Percentiles rank a stretch among this genome's conserved stretches.
Evolutionary conservation across 2,888 invertebrate genomes (phyloP).

Genomic region (Brachynemurus nebulosus): DNA sequence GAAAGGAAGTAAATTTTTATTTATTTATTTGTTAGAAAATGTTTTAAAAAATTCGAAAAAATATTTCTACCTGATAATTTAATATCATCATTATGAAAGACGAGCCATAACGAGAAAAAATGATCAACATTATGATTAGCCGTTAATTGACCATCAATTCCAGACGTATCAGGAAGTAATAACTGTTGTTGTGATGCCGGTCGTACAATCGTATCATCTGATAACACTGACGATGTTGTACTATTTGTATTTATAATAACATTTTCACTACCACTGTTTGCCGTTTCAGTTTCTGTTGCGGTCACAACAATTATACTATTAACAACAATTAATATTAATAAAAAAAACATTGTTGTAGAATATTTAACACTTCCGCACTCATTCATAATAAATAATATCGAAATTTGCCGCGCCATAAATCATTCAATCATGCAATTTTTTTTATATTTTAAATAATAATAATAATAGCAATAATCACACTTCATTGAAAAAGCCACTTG

Average conservation of each 20-base stretch:
- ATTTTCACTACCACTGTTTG: no score
- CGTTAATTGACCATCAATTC: constrained; percentile 35
- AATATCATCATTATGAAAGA: constrained; percentile 36
- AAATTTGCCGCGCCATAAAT: neutral
- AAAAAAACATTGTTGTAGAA: neutral
- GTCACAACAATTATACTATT: no score
- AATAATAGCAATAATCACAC: neutral
- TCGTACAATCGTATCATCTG: neutral
- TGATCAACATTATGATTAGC: constrained; percentile 35
- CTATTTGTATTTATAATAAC: no score
- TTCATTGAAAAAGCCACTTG: constrained; percentile 1
- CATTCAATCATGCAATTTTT: no score
- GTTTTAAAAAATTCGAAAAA: constrained; percentile 1
- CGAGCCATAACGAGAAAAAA: constrained; percentile 38
- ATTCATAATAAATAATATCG: neutral
- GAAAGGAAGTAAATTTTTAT: no score
- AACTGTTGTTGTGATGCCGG: neutral
- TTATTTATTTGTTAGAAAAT: no score
- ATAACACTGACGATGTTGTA: no score
- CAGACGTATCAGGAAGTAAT: constrained; percentile 32
- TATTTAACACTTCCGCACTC: constrained; percentile 1
- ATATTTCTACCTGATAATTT: constrained; percentile 31
- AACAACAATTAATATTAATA: neutral
- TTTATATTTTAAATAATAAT: no score
- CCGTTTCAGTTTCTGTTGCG: no score